These are phyloP conservation scores for Peribatodes rhomboidaria DNA, from an alignment of 2,888 invertebrate species.

Conservation along the genomic window DNA sequence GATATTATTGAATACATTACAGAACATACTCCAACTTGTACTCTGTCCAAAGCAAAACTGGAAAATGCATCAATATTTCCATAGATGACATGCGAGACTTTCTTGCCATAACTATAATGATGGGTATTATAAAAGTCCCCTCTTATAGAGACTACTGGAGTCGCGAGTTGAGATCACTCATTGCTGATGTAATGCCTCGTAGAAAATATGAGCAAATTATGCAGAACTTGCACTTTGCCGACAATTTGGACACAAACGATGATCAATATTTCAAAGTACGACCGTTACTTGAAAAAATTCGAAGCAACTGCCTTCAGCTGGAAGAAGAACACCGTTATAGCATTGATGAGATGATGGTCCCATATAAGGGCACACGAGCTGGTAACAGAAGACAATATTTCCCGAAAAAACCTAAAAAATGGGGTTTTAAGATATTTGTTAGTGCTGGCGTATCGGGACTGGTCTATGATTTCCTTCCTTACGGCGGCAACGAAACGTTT, in stretches of 20 bases:
- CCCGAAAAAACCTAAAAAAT: constrained; percentile 16
- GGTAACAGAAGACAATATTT: constrained; percentile 4
- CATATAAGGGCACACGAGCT: constrained; percentile 21
- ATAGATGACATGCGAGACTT: constrained; percentile 8
- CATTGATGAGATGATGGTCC: constrained; percentile 22
- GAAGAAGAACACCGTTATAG: constrained; percentile 8
- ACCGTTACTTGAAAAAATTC: constrained; percentile 6
- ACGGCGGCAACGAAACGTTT: constrained; percentile 11
- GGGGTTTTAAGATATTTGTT: constrained; percentile 19
- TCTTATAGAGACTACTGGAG: constrained; percentile 12
- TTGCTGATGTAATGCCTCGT: constrained; percentile 8
- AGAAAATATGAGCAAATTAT: constrained; percentile 8
- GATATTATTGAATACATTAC: background rate
- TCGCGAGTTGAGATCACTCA: constrained; percentile 2
- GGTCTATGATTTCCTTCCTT: constrained; percentile 11
- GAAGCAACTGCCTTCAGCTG: constrained; percentile 4
- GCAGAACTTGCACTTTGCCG: constrained; percentile 3
- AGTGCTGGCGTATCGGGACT: constrained; percentile 13
- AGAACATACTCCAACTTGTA: background rate
- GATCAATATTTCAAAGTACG: constrained; percentile 16
- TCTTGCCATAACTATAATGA: constrained; percentile 9
- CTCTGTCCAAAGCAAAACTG: background rate
- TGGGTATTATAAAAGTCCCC: constrained; percentile 7
- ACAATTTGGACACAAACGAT: constrained; percentile 4
- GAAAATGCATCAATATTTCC: background rate